Conservation (phyloP, 2,797 vertebrate species). For the Manis pentadactyla region DNA sequence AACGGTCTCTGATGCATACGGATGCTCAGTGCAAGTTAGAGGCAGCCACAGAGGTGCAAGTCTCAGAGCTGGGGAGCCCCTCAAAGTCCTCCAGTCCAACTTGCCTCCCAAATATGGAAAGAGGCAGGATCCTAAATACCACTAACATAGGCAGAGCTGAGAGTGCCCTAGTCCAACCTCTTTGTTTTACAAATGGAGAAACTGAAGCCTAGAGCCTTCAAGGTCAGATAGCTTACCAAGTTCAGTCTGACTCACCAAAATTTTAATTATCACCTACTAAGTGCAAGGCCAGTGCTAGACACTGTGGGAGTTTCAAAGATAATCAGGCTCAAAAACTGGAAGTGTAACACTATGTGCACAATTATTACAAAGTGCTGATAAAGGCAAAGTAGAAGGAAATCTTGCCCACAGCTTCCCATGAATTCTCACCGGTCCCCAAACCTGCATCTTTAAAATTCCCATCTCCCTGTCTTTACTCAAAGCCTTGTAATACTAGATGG, state of each 20-base stretch:
- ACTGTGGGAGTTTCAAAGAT: background rate
- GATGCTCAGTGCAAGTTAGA: background rate
- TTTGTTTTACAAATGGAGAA: background rate
- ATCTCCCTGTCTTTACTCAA: background rate
- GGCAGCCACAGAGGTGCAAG: background rate
- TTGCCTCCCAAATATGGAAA: background rate
- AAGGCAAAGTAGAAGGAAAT: background rate
- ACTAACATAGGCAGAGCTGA: background rate
- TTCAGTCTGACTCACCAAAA: background rate
- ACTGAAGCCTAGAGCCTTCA: background rate
- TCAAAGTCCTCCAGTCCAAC: background rate
- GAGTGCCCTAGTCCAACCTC: background rate
- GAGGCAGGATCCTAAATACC: background rate
- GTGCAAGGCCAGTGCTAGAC: background rate
- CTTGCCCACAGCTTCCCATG: background rate
- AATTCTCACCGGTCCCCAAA: conserved; percentile 22
- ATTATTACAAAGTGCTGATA: background rate
- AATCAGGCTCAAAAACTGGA: background rate
- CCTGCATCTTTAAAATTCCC: background rate
- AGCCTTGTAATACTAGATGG: background rate
- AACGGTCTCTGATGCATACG: background rate
- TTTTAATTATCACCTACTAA: conserved; percentile 56
- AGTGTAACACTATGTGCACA: background rate
- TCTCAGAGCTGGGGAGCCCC: background rate
- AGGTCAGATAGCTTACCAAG: conserved; percentile 4